Base-by-base conservation (phyloP, 1,140 invertebrate genomes). In the Gonioctena quinquepunctata region DNA sequence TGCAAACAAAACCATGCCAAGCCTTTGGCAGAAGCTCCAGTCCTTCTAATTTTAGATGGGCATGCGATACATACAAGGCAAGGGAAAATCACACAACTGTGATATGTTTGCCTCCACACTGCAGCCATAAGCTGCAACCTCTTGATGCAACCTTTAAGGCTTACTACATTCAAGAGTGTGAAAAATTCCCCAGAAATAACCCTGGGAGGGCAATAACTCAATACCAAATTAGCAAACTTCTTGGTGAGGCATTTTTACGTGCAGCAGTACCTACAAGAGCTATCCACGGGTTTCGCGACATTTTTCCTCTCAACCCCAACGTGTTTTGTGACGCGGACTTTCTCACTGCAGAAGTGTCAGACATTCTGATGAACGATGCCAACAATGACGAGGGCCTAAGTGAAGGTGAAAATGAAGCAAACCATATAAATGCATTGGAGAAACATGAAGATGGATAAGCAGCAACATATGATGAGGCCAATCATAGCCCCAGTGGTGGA, bases 71-170 rank as follows among this genome's bases (percentile, higher is more conserved):
- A 83, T 60, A 79, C 72, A 1, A 71, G 13, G 73, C 75, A 1
- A 64, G 74, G 48, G 66, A 71, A 61, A 78, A 80, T 59, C 28
- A 76, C 54, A 65, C 76, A 7, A 68, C 62, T 11, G 60, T 82
- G n/a, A 7, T 80, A 13, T 77, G 49, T 33, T 66, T 82, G 5
- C 79, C 82, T 19, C n/a, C n/a, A n/a, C n/a, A n/a, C n/a, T n/a
- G n/a, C n/a, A n/a, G n/a, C 56, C 68, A 79, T 56, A 74, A 79
- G 59, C 56, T 86, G 6, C 84, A 85, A 66, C 82, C 83, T n/a
- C 73, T 85, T 2, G 84, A 85, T 71, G 78, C 82, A 54, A 78
- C 83, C 28, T 26, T 81, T 33, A 79, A 66, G 21, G 66, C 63
- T 33, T 76, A 73, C 64, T 79, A 80, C 59, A 73, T 27, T 6